These are phyloP conservation scores for Ips typographus DNA, from an alignment of 1,140 invertebrate genomes.

Conservation along the genomic window DNA sequence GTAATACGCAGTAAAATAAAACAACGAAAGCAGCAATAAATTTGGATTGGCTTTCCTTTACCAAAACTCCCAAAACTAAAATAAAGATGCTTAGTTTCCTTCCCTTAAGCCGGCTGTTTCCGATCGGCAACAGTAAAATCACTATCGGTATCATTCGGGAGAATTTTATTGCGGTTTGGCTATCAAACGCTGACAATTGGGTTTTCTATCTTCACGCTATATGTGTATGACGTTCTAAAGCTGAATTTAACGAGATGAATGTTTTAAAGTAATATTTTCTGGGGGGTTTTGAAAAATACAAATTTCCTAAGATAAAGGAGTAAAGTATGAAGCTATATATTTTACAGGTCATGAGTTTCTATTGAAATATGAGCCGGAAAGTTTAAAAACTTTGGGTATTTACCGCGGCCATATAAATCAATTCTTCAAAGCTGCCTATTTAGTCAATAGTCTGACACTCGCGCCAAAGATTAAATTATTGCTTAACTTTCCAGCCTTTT, in stretches of 20 bases:
- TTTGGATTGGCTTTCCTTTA: too few relatives aligned
- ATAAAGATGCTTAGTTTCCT: slow-evolving; percentile 4
- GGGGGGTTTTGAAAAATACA: background rate
- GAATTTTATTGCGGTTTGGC: slow-evolving; percentile 3
- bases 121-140: slow-evolving; percentile 10
- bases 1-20: too few relatives aligned
- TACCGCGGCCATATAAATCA: slow-evolving; percentile 1
- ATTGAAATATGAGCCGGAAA: background rate
- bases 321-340: background rate
- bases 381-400: background rate
- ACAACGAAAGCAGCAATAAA: too few relatives aligned
- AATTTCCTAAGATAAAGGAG: slow-evolving; percentile 1
- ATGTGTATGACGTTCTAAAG: background rate
- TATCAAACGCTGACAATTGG: slow-evolving; percentile 7
- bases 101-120: slow-evolving; percentile 1
- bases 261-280: background rate
- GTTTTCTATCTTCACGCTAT: background rate
- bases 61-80: slow-evolving; percentile 1
- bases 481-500: slow-evolving; percentile 11
- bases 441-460: background rate
- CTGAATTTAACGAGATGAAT: background rate
- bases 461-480: slow-evolving; percentile 8
- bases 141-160: slow-evolving; percentile 1
- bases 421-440: background rate
- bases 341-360: background rate